phyloP scores from a whole-genome alignment of 2,113 vertebrate genomes.

The Ptychochromis oligacanthus region DNA sequence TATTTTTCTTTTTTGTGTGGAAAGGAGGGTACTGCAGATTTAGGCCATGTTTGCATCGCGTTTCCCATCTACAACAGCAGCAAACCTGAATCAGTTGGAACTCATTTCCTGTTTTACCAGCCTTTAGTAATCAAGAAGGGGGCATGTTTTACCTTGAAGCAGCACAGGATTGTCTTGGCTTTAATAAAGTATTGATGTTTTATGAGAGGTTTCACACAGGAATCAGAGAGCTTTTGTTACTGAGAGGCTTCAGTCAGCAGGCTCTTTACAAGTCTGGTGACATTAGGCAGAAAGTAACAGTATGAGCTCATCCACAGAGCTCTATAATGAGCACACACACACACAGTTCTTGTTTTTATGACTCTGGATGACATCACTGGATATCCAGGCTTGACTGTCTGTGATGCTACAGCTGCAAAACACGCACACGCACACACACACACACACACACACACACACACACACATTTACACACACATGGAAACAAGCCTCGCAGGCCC shows the following conservation, averaged over 20 bases:
- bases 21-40: not conserved
- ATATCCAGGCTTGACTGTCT: constrained; percentile 21
- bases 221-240: not conserved
- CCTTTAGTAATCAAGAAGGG: not conserved
- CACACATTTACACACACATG: not conserved
- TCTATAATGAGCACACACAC: not conserved
- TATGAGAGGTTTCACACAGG: not conserved
- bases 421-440: not conserved
- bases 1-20: not conserved
- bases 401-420: constrained; percentile 49
- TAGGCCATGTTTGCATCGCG: not conserved
- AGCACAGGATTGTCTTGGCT: not conserved
- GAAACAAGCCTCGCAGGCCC: constrained; percentile 23
- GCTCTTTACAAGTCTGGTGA: constrained; percentile 1
- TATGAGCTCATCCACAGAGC: constrained; percentile 37
- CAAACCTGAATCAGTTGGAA: constrained; percentile 4
- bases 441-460: not conserved
- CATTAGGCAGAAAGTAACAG: not conserved
- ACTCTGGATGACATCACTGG: constrained; percentile 46
- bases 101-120: not conserved
- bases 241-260: not conserved
- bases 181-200: constrained; percentile 24
- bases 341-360: constrained; percentile 35
- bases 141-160: not conserved
- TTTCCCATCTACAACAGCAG: not conserved